Evolutionary conservation across 1,140 invertebrate genomes (phyloP), one percentile per base, ranked within the genome.

Genomic region (Akabosia matsudoensis): DNA sequence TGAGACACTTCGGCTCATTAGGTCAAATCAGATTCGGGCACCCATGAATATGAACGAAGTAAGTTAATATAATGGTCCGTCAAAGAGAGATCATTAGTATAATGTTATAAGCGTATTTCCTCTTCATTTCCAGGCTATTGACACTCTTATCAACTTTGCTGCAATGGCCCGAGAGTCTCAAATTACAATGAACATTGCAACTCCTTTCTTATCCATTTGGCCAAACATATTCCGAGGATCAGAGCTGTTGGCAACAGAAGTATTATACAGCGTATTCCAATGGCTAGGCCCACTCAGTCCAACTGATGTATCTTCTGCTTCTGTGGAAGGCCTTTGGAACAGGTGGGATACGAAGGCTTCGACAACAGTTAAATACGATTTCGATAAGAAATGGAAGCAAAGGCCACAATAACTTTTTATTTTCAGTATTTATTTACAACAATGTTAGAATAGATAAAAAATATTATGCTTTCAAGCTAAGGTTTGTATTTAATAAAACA

Each of bases 71-170:
- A n/a, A n/a, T n/a, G n/a, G n/a, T n/a, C n/a, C n/a, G n/a, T n/a
- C n/a, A n/a, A n/a, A n/a, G n/a, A n/a, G n/a, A n/a, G n/a, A n/a
- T n/a, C n/a, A n/a, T n/a, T n/a, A n/a, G n/a, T n/a, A n/a, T n/a
- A n/a, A n/a, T n/a, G n/a, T n/a, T n/a, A n/a, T 45, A 45, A 45
- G 37, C 37, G 18, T 45, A 45, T 45, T 45, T 10, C 7, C 7
- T 45, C 18, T 45, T 45, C 37, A 7, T 45, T 45, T 45, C n/a
- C n/a, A 71, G 45, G 78, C 80, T 28, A 81, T 81, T 74, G 80
- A 81, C 72, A 81, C 80, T 10, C 75, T 81, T 34, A 79, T 81
- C 30, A 73, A 79, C n/a, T 81, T 81, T 61, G 79, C 80, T 74
- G 78, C 77, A 71, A 76, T 77, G 70, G 37, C 31, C 10, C 74